phyloP scores from a whole-genome alignment of 2,888 invertebrate genomes.

The Trachelus stipa region DNA sequence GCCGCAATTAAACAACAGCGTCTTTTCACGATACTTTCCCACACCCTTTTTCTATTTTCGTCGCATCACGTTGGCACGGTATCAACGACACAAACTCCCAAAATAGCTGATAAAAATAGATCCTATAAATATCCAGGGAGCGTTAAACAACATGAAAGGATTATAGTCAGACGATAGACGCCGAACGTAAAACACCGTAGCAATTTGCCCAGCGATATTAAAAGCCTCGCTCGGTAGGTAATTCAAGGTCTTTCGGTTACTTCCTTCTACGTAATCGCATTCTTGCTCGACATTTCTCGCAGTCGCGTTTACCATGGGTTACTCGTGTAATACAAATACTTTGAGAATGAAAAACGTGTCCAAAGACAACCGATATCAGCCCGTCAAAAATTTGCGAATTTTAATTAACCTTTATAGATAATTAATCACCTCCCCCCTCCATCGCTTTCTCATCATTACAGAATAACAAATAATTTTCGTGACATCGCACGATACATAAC shows the following conservation, averaged over 20 bases:
- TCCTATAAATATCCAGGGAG: conserved; percentile 16
- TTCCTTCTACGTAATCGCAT: not conserved
- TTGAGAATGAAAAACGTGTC: not conserved
- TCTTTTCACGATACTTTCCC: not conserved
- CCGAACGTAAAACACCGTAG: not conserved
- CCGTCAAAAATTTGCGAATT: not conserved
- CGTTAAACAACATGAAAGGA: conserved; percentile 4
- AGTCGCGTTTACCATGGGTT: not conserved
- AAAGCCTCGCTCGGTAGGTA: not conserved
- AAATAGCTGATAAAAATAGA: conserved; percentile 19
- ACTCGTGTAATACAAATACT: not conserved
- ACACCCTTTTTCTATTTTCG: not conserved
- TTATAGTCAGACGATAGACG: not conserved
- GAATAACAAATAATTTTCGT: not conserved
- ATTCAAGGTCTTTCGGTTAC: not conserved
- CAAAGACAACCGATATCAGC: too few relatives aligned
- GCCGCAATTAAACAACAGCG: not conserved
- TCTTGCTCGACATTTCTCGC: not conserved
- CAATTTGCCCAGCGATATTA: not conserved
- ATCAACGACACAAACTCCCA: conserved; percentile 9
- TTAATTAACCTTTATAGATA: not conserved
- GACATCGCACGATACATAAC: too few relatives aligned
- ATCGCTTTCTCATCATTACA: not conserved
- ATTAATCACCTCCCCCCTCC: not conserved
- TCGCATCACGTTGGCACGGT: not conserved